These are phyloP conservation scores for Molossus molossus DNA, from an alignment of 2,797 vertebrate species.

Conservation along the genomic window DNA sequence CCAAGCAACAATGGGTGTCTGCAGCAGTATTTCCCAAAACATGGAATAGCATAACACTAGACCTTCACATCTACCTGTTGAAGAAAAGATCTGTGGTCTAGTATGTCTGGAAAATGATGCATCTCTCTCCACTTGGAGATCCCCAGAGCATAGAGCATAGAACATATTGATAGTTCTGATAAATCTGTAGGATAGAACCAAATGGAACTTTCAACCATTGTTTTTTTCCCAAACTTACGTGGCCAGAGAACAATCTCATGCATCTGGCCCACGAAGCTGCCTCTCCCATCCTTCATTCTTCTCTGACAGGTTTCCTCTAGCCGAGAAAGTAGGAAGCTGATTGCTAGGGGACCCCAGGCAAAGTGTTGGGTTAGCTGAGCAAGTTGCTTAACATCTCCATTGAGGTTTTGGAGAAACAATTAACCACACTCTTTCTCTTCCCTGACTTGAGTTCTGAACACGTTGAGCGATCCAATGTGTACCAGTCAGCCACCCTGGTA, in stretches of 20 bases:
- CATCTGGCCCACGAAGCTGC: not conserved
- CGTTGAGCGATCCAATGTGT: not conserved
- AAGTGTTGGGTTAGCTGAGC: not conserved
- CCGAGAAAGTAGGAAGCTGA: not conserved
- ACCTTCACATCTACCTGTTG: not conserved
- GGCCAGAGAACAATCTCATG: not conserved
- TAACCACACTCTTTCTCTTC: not conserved
- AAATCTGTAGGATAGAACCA: not conserved
- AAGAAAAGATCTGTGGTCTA: not conserved
- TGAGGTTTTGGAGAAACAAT: not conserved
- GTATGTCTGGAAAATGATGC: not conserved
- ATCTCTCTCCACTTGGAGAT: not conserved
- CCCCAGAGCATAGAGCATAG: not conserved
- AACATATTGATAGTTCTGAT: not conserved
- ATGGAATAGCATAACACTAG: not conserved
- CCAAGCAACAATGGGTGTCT: not conserved
- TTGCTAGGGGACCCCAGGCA: not conserved
- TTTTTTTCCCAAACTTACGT: not conserved
- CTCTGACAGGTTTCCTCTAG: not conserved
- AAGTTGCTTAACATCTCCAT: not conserved
- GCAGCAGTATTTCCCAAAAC: not conserved
- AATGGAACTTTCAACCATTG: not conserved
- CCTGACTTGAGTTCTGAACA: not conserved
- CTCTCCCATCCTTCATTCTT: not conserved
- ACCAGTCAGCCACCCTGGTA: not conserved